Base-by-base conservation (phyloP, 2,113 vertebrate species). In the Tinamus guttatus region DNA sequence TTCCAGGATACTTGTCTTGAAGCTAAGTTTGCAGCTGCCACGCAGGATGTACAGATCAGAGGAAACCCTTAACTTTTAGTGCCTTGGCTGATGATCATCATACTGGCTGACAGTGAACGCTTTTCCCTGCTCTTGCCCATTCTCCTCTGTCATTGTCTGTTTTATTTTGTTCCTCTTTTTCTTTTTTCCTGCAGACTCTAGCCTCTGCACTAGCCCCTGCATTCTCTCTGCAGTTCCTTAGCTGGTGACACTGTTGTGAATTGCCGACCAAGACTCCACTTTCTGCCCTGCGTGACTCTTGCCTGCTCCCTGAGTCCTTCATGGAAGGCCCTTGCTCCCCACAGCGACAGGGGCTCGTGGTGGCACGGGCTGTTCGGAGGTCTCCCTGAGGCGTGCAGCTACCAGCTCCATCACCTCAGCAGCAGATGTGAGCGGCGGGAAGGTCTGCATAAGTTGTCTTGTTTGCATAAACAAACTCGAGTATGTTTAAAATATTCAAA, bases 1-100 rank as follows among this genome's bases (percentile, higher is more conserved):
- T 95, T 85, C 40, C 15, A 13, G 9, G 19, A 7, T 34, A 5
- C 56, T 83, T 78, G 17, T 20, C 58, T 62, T 59, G 43, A 52
- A 15, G 4, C 4, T 51, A 60, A 52, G 11, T 4, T 62, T 85
- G 9, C 20, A 52, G 28, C 51, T 68, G 71, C 28, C 15, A 28
- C 8, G 28, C 8, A 63, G 0, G 0, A 18, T 69, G 47, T 19
- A 32, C 68, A 1, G 13, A 81, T 85, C 32, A 16, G 17, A 76
- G 19, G 40, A 73, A 82, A n/a, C 9, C 51, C 36, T 45, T 56
- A 74, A 24, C 21, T 4, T 38, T 63, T 8, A 74, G 36, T 68
- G 41, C 9, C 14, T 82, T 87, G 45, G 15, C 22, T 64, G 43
- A 36, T 34, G 17, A 47, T 15, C 40, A 54, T 85, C 30, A 22